Evolutionary conservation across 2,113 vertebrate genomes (phyloP), one percentile per base, ranked within the genome.

Genomic region (Alethe castanea): DNA sequence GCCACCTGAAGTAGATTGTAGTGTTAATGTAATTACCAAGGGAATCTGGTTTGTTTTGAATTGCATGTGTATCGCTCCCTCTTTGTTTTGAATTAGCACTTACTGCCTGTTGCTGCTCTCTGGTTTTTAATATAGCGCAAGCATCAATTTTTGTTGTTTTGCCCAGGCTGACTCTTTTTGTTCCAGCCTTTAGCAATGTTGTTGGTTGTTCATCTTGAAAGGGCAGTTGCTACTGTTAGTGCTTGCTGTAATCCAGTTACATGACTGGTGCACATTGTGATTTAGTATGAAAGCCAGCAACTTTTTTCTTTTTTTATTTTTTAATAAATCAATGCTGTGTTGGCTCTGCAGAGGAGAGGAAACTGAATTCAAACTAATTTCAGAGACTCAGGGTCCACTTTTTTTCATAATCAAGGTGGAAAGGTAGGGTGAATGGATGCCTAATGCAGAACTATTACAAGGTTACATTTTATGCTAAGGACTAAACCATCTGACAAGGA

Each of bases 231-330:
- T 87, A 33, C 56, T 86, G 62, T 81, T 95, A 82, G 82, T 92
- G 62, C 62, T 96, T 96, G 77, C 71, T 91, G 38, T 96, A 95
- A 94, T 93, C 62, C 50, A 86, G 57, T 97, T 96, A 82, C 18
- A 28, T 88, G 91, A 76, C 79, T 69, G 52, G 85, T 57, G 53
- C 47, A 45, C 48, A 29, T 38, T 33, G 33, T 93, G 84, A 96
- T 95, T 97, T 92, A 92, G 50, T 62, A 91, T 50, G 80, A 95
- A 96, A 96, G 91, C 40, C 66, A 57, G 69, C 35, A 50, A 91
- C 47, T 16, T 47, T 28, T 35, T 44, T 35, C 29, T 50, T 38
- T 48, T 36, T 56, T 62, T 28, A 9, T 48, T 50, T 50, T n/a
- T 19, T 4, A 11, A 91, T 88, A 96, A 93, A 94, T 92, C 53